Evolutionary conservation across 2,888 invertebrate genomes (phyloP).

Genomic region (Caenorhabditis sinica): DNA sequence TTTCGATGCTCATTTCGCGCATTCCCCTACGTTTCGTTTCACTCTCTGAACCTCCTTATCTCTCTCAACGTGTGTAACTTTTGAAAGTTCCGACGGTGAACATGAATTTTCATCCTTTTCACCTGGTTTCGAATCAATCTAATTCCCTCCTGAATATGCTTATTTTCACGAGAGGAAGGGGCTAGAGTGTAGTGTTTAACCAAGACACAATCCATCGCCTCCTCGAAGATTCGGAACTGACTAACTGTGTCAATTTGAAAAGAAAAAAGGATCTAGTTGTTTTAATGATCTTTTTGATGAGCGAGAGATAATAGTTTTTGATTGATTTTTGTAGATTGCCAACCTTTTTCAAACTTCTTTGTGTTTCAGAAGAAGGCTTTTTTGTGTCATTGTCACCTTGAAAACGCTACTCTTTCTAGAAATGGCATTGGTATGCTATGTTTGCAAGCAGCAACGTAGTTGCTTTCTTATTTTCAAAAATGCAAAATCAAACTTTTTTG

Average conservation of each 20-base stretch:
- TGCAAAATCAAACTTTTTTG: neutral
- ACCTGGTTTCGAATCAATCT: neutral
- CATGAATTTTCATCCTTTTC: slow-evolving; percentile 1
- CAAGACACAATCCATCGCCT: slow-evolving; percentile 9
- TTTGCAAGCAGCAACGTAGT: neutral
- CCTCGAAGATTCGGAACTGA: slow-evolving; percentile 12
- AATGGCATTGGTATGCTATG: neutral
- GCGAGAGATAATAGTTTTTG: neutral
- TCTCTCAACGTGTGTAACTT: slow-evolving; percentile 13
- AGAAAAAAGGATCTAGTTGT: slow-evolving; percentile 7
- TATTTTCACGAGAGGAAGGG: neutral
- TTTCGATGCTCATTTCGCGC: slow-evolving; percentile 37
- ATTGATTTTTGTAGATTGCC: slow-evolving; percentile 1
- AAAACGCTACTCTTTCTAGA: neutral
- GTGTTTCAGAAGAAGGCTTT: neutral
- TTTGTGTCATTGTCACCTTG: neutral
- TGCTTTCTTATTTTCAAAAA: neutral
- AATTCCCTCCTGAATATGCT: neutral
- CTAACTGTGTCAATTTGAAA: slow-evolving; percentile 38
- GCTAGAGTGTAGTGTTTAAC: slow-evolving; percentile 35
- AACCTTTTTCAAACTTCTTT: slow-evolving; percentile 8
- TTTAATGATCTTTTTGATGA: slow-evolving; percentile 26
- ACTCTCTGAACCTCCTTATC: neutral
- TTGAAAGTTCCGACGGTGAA: slow-evolving; percentile 2
- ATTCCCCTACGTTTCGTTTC: neutral